Conservation (phyloP, 2,888 invertebrate genomes). For the Mesorhabditis belari region DNA sequence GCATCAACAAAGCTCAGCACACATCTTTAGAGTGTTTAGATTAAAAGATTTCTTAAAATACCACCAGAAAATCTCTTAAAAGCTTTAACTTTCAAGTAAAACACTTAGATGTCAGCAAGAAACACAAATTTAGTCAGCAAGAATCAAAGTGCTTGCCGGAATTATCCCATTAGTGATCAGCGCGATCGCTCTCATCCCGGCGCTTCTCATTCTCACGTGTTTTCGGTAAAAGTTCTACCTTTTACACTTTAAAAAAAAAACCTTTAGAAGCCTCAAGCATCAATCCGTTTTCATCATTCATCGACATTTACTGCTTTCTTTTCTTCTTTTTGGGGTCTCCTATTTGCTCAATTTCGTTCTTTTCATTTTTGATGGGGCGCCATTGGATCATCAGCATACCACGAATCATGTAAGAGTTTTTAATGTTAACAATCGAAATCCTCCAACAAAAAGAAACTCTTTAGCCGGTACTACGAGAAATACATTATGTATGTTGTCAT, state of each 20-base stretch:
- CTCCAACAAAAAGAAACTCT: conserved; percentile 6
- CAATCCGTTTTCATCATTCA: conserved; percentile 47
- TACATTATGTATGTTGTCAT: background rate
- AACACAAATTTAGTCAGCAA: conserved; percentile 18
- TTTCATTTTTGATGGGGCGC: conserved; percentile 35
- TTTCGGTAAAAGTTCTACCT: conserved; percentile 6
- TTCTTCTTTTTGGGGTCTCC: conserved; percentile 35
- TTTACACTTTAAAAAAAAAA: conserved; percentile 8
- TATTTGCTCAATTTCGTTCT: conserved; percentile 43
- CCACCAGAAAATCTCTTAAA: too few species aligned
- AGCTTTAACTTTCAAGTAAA: too few species aligned
- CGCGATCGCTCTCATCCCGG: conserved; percentile 42
- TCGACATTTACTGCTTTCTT: conserved; percentile 43
- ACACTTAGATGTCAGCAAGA: background rate
- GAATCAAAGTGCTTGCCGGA: conserved; percentile 26
- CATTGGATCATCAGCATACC: conserved; percentile 24
- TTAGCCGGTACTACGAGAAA: conserved; percentile 1
- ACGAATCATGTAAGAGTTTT: conserved; percentile 36
- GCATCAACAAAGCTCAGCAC: too few species aligned
- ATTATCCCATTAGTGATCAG: conserved; percentile 36
- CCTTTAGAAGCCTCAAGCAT: conserved; percentile 34
- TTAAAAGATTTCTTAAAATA: too few species aligned
- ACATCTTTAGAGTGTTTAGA: too few species aligned
- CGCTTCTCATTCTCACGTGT: conserved; percentile 30
- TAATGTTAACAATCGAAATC: background rate